phyloP scores from a whole-genome alignment of 2,113 vertebrate species.

The Cheilinus undulatus region DNA sequence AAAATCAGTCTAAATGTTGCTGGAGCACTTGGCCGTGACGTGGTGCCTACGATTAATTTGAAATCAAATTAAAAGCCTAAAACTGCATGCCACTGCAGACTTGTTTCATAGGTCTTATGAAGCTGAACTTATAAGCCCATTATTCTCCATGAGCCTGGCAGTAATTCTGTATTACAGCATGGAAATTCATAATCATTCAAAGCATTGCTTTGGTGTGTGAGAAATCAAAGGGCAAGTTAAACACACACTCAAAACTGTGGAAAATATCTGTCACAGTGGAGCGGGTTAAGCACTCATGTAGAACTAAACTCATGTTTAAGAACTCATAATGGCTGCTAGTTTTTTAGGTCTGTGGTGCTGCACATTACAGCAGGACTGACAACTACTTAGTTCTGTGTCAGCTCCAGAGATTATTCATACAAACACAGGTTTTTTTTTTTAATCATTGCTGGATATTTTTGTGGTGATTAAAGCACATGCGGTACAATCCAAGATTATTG shows the following conservation, averaged over 20 bases:
- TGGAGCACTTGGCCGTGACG: conserved; percentile 12
- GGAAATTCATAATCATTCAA: conserved; percentile 62
- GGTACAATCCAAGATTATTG: background rate
- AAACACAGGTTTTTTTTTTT: background rate
- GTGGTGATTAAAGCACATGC: background rate
- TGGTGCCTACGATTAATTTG: conserved; percentile 22
- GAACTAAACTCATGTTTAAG: conserved; percentile 39
- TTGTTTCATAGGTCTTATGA: conserved; percentile 60
- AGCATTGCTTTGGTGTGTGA: conserved; percentile 56
- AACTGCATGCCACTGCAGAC: conserved; percentile 56
- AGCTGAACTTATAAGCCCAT: conserved; percentile 62
- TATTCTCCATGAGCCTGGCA: conserved; percentile 61
- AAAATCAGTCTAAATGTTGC: background rate
- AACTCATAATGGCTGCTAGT: conserved; percentile 3
- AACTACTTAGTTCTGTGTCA: conserved; percentile 9
- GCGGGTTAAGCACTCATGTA: conserved; percentile 28
- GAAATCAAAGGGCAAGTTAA: conserved; percentile 55
- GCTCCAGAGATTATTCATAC: conserved; percentile 4
- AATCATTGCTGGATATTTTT: background rate
- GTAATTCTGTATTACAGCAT: conserved; percentile 63
- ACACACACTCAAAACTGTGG: conserved; percentile 35
- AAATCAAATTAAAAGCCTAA: conserved; percentile 52
- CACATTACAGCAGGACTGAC: conserved; percentile 16
- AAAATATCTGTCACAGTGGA: conserved; percentile 45
- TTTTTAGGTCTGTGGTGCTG: conserved; percentile 23